Conservation (phyloP, 2,113 vertebrate genomes). For the Dicrurus megarhynchus region DNA sequence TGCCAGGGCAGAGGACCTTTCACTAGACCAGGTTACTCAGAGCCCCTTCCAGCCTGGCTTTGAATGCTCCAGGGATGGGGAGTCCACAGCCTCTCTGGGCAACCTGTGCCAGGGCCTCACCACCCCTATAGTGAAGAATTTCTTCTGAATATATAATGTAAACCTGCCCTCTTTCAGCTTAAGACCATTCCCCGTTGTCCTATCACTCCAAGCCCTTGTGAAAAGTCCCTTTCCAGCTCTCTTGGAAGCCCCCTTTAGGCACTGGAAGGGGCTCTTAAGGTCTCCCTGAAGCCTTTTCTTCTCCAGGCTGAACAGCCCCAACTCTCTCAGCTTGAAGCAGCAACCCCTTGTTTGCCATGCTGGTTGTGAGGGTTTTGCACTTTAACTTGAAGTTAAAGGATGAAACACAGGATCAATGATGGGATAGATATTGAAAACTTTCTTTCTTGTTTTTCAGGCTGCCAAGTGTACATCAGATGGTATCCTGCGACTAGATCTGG, state of each 20-base stretch:
- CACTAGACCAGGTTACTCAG: neutral
- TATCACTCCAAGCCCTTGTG: neutral
- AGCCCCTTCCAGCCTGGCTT: neutral
- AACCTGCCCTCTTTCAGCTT: neutral
- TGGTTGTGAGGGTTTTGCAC: neutral
- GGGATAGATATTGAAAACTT: neutral
- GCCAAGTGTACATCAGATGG: conserved; percentile 85
- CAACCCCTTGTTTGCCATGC: neutral
- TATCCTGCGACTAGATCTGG: conserved; percentile 84
- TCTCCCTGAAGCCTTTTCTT: neutral
- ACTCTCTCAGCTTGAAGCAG: neutral
- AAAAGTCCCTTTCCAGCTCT: neutral
- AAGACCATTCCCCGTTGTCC: neutral
- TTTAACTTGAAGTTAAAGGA: neutral
- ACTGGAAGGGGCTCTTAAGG: neutral
- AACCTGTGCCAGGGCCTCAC: neutral
- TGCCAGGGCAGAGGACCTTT: neutral
- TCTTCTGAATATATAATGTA: neutral
- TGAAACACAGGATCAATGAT: neutral
- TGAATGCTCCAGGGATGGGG: neutral
- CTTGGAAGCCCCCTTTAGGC: neutral
- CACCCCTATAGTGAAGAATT: neutral
- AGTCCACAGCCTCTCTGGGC: neutral
- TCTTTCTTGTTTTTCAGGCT: conserved; percentile 69
- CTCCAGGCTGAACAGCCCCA: neutral